Evolutionary conservation across 2,113 vertebrate species (phyloP), one percentile per base, ranked within the genome.

Genomic region (Turnix velox): DNA sequence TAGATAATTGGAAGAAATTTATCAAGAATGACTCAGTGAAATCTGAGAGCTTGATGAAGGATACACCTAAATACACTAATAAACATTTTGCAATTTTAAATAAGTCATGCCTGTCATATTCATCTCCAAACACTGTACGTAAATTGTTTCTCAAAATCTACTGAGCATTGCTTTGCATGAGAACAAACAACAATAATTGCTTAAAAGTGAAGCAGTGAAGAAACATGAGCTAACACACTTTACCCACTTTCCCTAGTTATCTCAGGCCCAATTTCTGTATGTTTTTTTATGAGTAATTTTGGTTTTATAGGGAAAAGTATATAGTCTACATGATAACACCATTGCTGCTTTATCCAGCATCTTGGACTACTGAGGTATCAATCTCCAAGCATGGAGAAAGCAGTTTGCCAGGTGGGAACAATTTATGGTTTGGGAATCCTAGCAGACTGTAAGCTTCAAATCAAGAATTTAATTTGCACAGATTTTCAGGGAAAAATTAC

Each of bases 91-190:
- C 22, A 75, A 35, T 78, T 75, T 71, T 12, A 51, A 43, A 2
- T 16, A n/a, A 55, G 7, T 51, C 6, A n/a, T 28, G 4, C 22
- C 46, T 81, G 31, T 55, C 27, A 55, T 63, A 58, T 58, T 42
- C 0, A 3, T 43, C 35, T 69, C 23, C 78, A 88, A 76, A 40
- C 18, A n/a, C 4, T 0, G 0, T 35, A 18, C 14, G 80, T 33
- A 20, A 92, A 94, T 67, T 59, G 6, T 4, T 51, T 69, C 28
- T 49, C 28, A 66, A 54, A 66, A 48, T 4, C 1, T 18, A 13
- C 11, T 58, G 55, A 68, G 23, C 15, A 8, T 39, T 39, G 12
- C 16, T 69, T 69, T 78, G 18, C 11, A 80, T 71, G 24, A 69
- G 39, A 81, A 74, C 12, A 72, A 83, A 46, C 3, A 72, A 30